Evolutionary conservation across 2,888 invertebrate genomes (phyloP).

Genomic region (Vanessa cardui): DNA sequence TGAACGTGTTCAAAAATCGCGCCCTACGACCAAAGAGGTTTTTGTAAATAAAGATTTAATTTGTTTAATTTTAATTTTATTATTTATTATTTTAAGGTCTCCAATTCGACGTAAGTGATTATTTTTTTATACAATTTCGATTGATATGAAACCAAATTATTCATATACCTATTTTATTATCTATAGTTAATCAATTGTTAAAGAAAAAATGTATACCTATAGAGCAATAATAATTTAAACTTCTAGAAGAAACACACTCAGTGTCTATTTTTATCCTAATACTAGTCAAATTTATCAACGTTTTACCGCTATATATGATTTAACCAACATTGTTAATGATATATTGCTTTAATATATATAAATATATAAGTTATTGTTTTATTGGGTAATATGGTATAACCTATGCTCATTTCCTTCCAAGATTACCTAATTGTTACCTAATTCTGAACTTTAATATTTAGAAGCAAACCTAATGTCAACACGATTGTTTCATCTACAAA

Average conservation of each 20-base stretch:
- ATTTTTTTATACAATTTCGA: conserved; percentile 41
- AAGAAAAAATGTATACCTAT: conserved; percentile 61
- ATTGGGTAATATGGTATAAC: conserved; percentile 29
- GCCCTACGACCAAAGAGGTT: conserved; percentile 56
- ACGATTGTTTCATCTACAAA: conserved; percentile 30
- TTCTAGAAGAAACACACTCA: conserved; percentile 59
- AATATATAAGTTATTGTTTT: conserved; percentile 33
- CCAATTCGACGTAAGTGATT: conserved; percentile 24
- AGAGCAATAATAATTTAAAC: conserved; percentile 76
- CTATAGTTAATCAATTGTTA: conserved; percentile 52
- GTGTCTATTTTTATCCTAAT: conserved; percentile 71
- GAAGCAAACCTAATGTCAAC: conserved; percentile 13
- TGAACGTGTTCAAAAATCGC: conserved; percentile 40
- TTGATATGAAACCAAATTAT: conserved; percentile 65
- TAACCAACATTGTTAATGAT: conserved; percentile 42
- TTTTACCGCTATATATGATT: conserved; percentile 60
- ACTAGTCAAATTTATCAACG: conserved; percentile 63
- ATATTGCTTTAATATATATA: conserved; percentile 35
- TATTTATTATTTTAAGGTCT: conserved; percentile 34
- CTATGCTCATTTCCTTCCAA: conserved; percentile 29
- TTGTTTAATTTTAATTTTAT: conserved; percentile 50
- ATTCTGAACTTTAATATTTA: conserved; percentile 16
- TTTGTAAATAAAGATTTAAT: conserved; percentile 61
- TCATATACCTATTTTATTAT: conserved; percentile 47
- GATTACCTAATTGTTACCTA: conserved; percentile 21